Evolutionary conservation across 2,797 vertebrate genomes (phyloP), one percentile per base, ranked within the genome.

Genomic region (Pagetopsis macropterus): DNA sequence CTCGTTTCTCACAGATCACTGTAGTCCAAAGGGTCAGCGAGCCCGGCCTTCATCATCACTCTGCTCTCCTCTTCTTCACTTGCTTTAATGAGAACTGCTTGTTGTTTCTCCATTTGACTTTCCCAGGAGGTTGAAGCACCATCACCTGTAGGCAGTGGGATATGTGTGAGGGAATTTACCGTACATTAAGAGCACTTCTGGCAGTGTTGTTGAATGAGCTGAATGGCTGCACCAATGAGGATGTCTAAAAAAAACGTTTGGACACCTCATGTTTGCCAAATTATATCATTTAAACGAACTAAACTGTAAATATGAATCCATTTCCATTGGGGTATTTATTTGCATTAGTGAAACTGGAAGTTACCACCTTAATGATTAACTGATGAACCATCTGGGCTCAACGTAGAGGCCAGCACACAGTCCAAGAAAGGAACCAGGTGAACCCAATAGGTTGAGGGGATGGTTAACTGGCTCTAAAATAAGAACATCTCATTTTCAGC

Each of bases 1-100:
- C 45, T 1, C 44, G 16, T 51, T 51, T 88, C 85, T 88, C 86
- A 88, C 81, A 65, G 44, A 56, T n/a, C 60, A 19, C 76, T 43
- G 61, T 51, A 44, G 79, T 77, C 81, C 54, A 19, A 52, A 57
- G 76, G 85, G 86, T 89, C 87, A 76, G 31, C 3, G 16, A 56
- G 82, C 75, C 23, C 8, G 7, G 70, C 75, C 82, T 83, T 84
- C 83, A 46, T 84, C 85, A 52, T 64, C 77, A 41, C 37, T 17
- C 75, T 48, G 12, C 59, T 16, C 65, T 78, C 59, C 33, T 78
- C 65, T 68, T 71, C 65, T 19, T 72, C 62, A 5, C 14, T 56
- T 4, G 33, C 56, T 77, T 79, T 79, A 74, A 76, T 64, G 54
- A 68, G 37, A 65, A 19, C 2, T 1, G 40, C 27, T 58, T 70